A percentile compares a stretch with the other conserved stretches of the same genome.
phyloP scores from a whole-genome alignment of 2,797 vertebrate genomes.

The Hoplostethus mediterraneus region DNA sequence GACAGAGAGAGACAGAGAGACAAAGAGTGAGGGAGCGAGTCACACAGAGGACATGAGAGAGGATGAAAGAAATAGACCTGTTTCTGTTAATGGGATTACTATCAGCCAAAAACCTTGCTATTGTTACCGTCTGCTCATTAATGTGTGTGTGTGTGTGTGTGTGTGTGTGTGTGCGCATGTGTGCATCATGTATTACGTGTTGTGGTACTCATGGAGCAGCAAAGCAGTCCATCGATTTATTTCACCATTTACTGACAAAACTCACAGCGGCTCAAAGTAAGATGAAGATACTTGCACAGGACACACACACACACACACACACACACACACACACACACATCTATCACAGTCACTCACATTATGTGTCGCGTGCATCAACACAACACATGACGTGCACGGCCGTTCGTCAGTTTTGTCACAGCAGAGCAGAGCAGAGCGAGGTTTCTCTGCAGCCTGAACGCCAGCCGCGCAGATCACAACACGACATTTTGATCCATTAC shows the following conservation, averaged over 20 bases:
- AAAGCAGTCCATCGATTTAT: conserved; percentile 22
- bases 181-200: background rate
- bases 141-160: background rate
- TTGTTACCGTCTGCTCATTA: conserved; percentile 1
- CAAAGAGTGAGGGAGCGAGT: background rate
- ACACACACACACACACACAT: background rate
- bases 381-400: conserved; percentile 29
- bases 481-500: conserved; percentile 75
- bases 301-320: background rate
- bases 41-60: conserved; percentile 8
- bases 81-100: conserved; percentile 8
- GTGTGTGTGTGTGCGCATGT: background rate
- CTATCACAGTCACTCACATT: conserved; percentile 48
- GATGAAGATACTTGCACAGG: background rate
- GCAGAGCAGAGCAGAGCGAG: conserved; percentile 37
- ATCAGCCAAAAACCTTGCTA: background rate
- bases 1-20: background rate
- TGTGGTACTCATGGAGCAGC: background rate
- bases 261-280: background rate
- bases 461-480: conserved; percentile 70
- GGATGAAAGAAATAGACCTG: conserved; percentile 1
- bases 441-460: conserved; percentile 69
- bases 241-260: background rate
- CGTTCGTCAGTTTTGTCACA: conserved; percentile 48
- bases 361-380: conserved; percentile 9